phyloP scores from a whole-genome alignment of 2,888 invertebrate genomes.

The Alloplasta piceator region DNA sequence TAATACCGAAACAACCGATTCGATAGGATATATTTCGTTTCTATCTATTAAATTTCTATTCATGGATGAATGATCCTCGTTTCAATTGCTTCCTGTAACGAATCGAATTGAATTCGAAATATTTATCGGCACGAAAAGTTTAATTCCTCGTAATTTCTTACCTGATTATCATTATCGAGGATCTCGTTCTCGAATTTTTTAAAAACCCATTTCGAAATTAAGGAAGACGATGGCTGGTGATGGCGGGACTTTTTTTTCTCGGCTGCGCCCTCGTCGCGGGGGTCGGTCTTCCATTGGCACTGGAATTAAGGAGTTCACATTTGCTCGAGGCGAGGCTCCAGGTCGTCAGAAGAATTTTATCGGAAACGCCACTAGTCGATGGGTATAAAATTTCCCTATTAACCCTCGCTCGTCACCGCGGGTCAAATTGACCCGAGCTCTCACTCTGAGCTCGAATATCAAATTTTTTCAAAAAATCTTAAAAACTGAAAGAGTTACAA shows the following conservation, averaged over 20 bases:
- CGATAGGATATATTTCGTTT: slow-evolving; percentile 55
- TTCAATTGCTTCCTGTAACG: neutral
- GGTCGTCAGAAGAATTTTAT: slow-evolving; percentile 85
- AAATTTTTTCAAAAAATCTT: too few relatives aligned
- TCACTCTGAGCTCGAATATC: too few relatives aligned
- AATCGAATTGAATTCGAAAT: neutral
- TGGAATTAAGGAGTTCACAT: slow-evolving; percentile 85
- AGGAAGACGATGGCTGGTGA: slow-evolving; percentile 78
- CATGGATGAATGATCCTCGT: slow-evolving; percentile 66
- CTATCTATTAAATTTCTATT: slow-evolving; percentile 72
- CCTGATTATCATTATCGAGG: too few relatives aligned
- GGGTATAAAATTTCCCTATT: slow-evolving; percentile 80
- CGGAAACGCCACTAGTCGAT: slow-evolving; percentile 85
- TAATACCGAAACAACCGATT: slow-evolving; percentile 12
- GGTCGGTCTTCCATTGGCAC: slow-evolving; percentile 84
- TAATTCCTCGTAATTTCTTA: too few relatives aligned
- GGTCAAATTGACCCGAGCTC: too few relatives aligned
- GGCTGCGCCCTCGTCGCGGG: slow-evolving; percentile 82
- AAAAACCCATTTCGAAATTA: slow-evolving; percentile 60
- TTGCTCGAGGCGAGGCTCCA: slow-evolving; percentile 85
- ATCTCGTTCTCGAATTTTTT: too few relatives aligned
- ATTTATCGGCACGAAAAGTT: neutral
- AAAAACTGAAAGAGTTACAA: too few relatives aligned
- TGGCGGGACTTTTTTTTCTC: slow-evolving; percentile 79
- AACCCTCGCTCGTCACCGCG: too few relatives aligned